A percentile compares a stretch with the other conserved stretches of the same genome.
phyloP scores from a whole-genome alignment of 2,888 invertebrate species.

The Mythimna pallens region DNA sequence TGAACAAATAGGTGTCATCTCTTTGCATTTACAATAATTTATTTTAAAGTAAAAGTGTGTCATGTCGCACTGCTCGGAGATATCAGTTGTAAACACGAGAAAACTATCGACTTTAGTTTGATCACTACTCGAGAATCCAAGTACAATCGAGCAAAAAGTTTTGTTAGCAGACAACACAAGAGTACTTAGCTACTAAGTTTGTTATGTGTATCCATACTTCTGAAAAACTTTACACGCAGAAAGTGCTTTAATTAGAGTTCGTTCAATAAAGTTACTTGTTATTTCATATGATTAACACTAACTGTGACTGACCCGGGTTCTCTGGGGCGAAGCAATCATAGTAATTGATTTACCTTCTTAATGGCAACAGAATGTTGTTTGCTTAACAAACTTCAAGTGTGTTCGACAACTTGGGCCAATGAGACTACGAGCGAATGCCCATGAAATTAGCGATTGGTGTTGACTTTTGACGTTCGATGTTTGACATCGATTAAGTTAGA shows the following conservation, averaged over 20 bases:
- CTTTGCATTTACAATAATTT: background rate
- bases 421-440: conserved; percentile 35
- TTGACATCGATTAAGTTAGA: conserved; percentile 23
- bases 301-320: conserved; percentile 39
- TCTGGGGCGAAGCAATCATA: conserved; percentile 61
- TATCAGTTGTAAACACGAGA: background rate
- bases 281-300: conserved; percentile 51
- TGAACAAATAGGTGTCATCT: background rate
- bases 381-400: conserved; percentile 62
- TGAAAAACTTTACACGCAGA: conserved; percentile 16
- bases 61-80: background rate
- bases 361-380: conserved; percentile 64
- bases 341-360: conserved; percentile 68
- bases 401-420: conserved; percentile 45
- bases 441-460: conserved; percentile 21
- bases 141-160: conserved; percentile 37
- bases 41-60: background rate
- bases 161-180: conserved; percentile 9
- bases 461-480: conserved; percentile 17
- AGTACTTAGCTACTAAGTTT: conserved; percentile 1
- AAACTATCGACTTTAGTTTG: conserved; percentile 2
- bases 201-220: conserved; percentile 10
- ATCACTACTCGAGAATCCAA: conserved; percentile 1
- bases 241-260: conserved; percentile 11
- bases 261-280: conserved; percentile 40